Evolutionary conservation across 2,888 invertebrate species (phyloP), one percentile per base, ranked within the genome.

Genomic region (Leptopilina syphax): DNA sequence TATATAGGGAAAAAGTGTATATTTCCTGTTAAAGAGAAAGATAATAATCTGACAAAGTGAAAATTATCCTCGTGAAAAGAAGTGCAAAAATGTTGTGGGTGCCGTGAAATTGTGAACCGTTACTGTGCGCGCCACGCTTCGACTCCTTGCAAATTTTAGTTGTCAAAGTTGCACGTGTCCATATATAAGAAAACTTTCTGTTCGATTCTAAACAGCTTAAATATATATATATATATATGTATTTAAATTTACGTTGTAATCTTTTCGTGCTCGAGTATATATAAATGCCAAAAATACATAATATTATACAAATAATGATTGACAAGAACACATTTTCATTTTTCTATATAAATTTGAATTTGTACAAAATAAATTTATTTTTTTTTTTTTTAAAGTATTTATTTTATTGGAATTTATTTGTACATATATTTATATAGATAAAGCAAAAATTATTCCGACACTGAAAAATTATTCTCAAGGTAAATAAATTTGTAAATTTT

Each of bases 101-200:
- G 82, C 82, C 79, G 77, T 77, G 82, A 76, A 60, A 66, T 77
- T 79, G 70, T 80, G 83, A 78, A 88, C 86, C 87, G 88, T 85
- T 87, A 87, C 89, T 86, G 87, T 86, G 86, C 86, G 86, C 86
- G 85, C 86, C 81, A 80, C 80, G 84, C 85, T 87, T 87, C 87
- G 88, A 88, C 88, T 88, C 85, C 73, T 83, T 83, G 86, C 83
- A 83, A 90, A 88, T 87, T 50, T 90, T 90, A 89, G 88, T 88
- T 88, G 87, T 88, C 86, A 83, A 89, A 89, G 87, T 88, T 86
- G 85, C 90, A 89, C 89, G 90, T 89, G 90, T 83, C 83, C 73
- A 60, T 34, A 34, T 34, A 34, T 34, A 34, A 41, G 57, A 73
- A 73, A 73, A 73, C 57, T 73, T 73, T 68, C 68, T 73, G 73